Base-by-base conservation (phyloP, 2,113 vertebrate species). In the Pipa parva region DNA sequence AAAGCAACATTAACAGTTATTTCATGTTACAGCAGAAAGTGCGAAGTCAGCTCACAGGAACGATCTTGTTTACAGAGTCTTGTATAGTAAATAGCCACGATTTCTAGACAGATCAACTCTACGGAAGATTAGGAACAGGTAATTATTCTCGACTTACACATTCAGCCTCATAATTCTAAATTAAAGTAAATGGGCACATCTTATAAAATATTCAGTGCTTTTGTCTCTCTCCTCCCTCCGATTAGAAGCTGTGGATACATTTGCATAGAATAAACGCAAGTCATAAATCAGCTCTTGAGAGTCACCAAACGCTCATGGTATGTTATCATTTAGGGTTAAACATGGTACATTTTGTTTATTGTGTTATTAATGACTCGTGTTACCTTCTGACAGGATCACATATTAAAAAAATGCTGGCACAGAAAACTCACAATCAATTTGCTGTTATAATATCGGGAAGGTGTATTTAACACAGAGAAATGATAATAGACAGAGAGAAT, bases 311-410 rank as follows among this genome's bases (percentile, higher is more conserved):
- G 65, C 81, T 89, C 81, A 86, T 85, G 88, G 85, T 89, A 89
- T 87, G 87, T 86, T 89, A 85, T 89, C 88, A 90, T 89, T 89
- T 90, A 90, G 89, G 88, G 89, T 89, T 90, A 90, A 90, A 86
- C 82, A 76, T 87, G 83, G 80, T 85, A 84, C 85, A 85, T 87
- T 89, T 88, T 84, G 80, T 81, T 87, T 84, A 87, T 84, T 87
- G 80, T 88, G 87, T 90, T 90, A 90, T 90, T 89, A 89, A 90
- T 89, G 83, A 84, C 83, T 86, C 84, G 75, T 79, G 83, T 87
- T 88, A 86, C 77, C 74, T 85, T 80, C 76, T 84, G 86, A 90
- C 85, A 88, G 87, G 84, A 84, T 82, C 85, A 79, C 85, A 79
- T 81, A 88, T 85, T 89, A 88, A 86, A 83, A 63, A 85, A 86